Evolutionary conservation across 2,797 vertebrate species (phyloP).

Genomic region (Myripristis murdjan): DNA sequence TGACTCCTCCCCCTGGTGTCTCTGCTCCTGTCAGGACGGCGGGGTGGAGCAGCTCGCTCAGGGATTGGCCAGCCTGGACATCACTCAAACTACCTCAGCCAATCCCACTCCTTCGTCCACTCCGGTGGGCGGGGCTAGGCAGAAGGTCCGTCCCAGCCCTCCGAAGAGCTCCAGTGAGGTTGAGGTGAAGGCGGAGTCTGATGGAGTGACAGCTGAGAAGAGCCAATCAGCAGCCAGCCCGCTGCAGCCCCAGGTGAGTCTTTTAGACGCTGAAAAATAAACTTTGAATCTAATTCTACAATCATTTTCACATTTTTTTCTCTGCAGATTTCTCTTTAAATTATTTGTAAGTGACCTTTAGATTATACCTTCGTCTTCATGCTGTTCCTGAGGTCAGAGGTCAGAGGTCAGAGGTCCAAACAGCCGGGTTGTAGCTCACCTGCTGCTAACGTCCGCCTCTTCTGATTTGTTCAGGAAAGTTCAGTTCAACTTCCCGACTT

Average conservation of each 20-base stretch:
- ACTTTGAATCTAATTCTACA: too few species aligned
- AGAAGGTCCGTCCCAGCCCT: slow-evolving; percentile 60
- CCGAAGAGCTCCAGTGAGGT: slow-evolving; percentile 31
- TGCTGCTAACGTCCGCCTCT: too few species aligned
- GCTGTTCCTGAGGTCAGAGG: too few species aligned
- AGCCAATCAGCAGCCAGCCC: slow-evolving; percentile 49
- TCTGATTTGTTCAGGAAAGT: too few species aligned
- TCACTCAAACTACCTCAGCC: slow-evolving; percentile 58
- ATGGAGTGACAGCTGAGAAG: slow-evolving; percentile 31
- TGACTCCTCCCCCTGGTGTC: neutral
- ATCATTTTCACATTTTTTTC: too few species aligned
- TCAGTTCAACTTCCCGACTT: too few species aligned
- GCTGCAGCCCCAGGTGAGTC: slow-evolving; percentile 57
- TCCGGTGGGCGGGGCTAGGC: slow-evolving; percentile 74
- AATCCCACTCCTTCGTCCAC: slow-evolving; percentile 51
- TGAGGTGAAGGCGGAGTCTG: slow-evolving; percentile 32
- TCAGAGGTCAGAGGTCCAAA: too few species aligned
- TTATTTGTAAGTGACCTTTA: too few species aligned
- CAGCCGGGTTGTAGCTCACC: too few species aligned
- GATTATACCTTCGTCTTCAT: too few species aligned
- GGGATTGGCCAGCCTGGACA: slow-evolving; percentile 79
- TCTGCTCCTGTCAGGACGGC: neutral
- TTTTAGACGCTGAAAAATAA: too few species aligned
- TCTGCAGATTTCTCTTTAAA: too few species aligned
- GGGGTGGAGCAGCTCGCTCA: slow-evolving; percentile 79